A percentile compares a stretch with the other conserved stretches of the same genome.
Evolutionary conservation across 1,140 invertebrate genomes (phyloP).

Genomic region (Caenorhabditis inopinata): DNA sequence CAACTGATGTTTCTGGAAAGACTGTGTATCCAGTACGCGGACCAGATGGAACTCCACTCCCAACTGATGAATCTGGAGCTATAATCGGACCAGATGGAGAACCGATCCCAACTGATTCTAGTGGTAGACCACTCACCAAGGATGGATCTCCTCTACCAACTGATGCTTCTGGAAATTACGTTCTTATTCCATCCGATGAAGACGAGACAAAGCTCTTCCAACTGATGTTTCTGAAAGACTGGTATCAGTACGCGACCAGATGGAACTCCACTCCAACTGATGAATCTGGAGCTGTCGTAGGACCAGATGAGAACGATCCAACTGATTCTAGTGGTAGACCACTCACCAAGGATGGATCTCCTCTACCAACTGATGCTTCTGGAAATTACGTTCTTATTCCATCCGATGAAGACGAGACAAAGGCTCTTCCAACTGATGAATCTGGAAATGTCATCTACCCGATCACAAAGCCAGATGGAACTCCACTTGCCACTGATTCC

Average conservation of each 20-base stretch:
- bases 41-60: conserved; percentile 42
- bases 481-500: conserved; percentile 42
- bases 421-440: conserved; percentile 9
- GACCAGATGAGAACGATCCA: neutral
- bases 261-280: conserved; percentile 40
- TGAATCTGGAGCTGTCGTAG: conserved; percentile 18
- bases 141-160: conserved; percentile 47
- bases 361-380: conserved; percentile 34
- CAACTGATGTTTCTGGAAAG: conserved; percentile 23
- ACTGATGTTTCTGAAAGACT: conserved; percentile 9
- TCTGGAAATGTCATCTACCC: conserved; percentile 20
- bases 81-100: conserved; percentile 45
- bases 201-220: neutral
- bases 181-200: neutral
- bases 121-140: conserved; percentile 10
- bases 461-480: conserved; percentile 30
- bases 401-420: neutral
- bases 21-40: neutral
- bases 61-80: conserved; percentile 45
- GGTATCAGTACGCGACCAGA: conserved; percentile 26
- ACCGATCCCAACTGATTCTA: conserved; percentile 35
- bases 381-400: conserved; percentile 38
- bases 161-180: no score
- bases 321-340: conserved; percentile 19
- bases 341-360: conserved; percentile 18